Evolutionary conservation across 1,140 invertebrate species (phyloP), one percentile per base, ranked within the genome.

Genomic region (Papilio aristodemus): DNA sequence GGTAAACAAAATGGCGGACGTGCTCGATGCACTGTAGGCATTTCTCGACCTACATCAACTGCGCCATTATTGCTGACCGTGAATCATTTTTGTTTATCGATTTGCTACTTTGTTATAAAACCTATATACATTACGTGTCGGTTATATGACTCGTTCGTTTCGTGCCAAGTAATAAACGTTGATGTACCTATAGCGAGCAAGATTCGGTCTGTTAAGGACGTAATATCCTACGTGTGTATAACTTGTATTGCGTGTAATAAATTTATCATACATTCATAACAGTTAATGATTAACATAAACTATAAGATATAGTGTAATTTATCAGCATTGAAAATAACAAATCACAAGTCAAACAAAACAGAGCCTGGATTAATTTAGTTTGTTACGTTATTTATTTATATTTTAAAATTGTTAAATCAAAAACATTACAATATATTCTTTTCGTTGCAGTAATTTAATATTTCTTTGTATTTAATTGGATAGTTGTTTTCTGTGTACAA

Each of bases 31-130:
- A 36, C 2, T 50, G 72, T 76, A 57, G 62, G 75, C 68, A 73
- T 68, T 54, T 74, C 72, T 79, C 79, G 72, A 79, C 76, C 78
- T 76, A 76, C 74, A 79, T 76, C 75, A 79, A 77, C 63, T 66
- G 63, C 63, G 63, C 63, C 63, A 50, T 66, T 66, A 66, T 66
- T 66, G 27, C 39, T 25, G 63, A 22, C 63, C 63, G 63, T 66
- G 63, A 66, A 66, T 66, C 63, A 66, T 66, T 66, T 62, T 66
- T 66, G 63, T 66, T 66, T 66, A 66, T 66, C 63, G 63, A 46
- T 66, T 66, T 27, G 41, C 25, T 66, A 66, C 63, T 66, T 66
- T 46, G 41, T 66, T 66, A 66, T 66, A 50, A 17, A 66, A 66
- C 19, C 11, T 39, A 39, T 25, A 41, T 25, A 25, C 10, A 25